Conservation (phyloP, 2,113 vertebrate genomes). For the Pollachius pollachius region DNA sequence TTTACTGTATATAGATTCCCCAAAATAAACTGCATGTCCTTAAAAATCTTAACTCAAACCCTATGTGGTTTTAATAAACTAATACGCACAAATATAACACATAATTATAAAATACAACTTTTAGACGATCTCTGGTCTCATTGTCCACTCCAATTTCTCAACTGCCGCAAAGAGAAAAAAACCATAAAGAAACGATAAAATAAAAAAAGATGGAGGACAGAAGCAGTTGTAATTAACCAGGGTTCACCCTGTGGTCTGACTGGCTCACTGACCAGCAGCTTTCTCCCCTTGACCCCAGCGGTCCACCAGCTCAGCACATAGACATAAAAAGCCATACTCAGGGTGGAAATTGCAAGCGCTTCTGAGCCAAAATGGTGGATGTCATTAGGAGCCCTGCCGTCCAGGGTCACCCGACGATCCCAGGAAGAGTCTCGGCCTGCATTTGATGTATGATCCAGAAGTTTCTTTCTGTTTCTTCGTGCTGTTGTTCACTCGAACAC, state of each 20-base stretch:
- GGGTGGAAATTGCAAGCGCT: slow-evolving; percentile 46
- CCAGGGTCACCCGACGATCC: slow-evolving; percentile 54
- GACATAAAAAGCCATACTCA: slow-evolving; percentile 64
- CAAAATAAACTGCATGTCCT: too few relatives aligned
- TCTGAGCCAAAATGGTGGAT: slow-evolving; percentile 54
- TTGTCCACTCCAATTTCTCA: neutral
- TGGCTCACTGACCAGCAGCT: slow-evolving; percentile 43
- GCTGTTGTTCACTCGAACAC: neutral
- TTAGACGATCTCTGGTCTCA: slow-evolving; percentile 39
- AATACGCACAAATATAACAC: too few relatives aligned
- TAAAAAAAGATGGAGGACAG: slow-evolving; percentile 31
- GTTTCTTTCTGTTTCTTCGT: slow-evolving; percentile 25
- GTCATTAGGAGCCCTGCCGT: slow-evolving; percentile 60
- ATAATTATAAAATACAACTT: too few relatives aligned
- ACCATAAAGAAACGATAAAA: slow-evolving; percentile 2
- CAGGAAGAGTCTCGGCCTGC: slow-evolving; percentile 41
- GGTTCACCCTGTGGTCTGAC: slow-evolving; percentile 45
- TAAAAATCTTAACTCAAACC: too few relatives aligned
- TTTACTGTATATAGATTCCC: too few relatives aligned
- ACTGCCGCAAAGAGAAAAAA: slow-evolving; percentile 5
- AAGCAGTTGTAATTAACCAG: slow-evolving; percentile 58
- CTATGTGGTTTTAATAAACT: too few relatives aligned
- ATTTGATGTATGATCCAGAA: slow-evolving; percentile 61
- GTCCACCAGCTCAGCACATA: slow-evolving; percentile 70
- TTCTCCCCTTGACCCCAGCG: slow-evolving; percentile 72